Percentiles rank a stretch among this genome's conserved stretches.
phyloP scores from a whole-genome alignment of 2,797 vertebrate species.

The Austrolebias charrua region DNA sequence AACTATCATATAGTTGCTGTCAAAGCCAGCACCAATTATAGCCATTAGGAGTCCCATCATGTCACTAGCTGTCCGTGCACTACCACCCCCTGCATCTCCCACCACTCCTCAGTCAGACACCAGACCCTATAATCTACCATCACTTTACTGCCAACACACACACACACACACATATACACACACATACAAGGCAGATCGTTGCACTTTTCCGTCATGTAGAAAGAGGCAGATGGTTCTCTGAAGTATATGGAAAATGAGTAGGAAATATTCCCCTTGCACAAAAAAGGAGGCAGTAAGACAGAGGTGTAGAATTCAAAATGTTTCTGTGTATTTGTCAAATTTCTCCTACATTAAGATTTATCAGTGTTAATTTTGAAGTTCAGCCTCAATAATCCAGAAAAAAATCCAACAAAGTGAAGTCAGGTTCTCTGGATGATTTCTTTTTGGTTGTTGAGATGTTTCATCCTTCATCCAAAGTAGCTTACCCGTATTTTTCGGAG shows the following conservation, averaged over 20 bases:
- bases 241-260: slow-evolving; percentile 26
- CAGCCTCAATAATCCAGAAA: no score
- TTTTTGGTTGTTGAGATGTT: no score
- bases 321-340: neutral
- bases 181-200: slow-evolving; percentile 67
- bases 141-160: slow-evolving; percentile 92
- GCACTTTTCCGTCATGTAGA: slow-evolving; percentile 48
- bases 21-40: slow-evolving; percentile 98
- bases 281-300: slow-evolving; percentile 9
- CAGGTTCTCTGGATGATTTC: no score
- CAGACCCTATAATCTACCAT: slow-evolving; percentile 97
- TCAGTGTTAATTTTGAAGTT: neutral
- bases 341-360: slow-evolving; percentile 25
- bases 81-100: slow-evolving; percentile 82
- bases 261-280: slow-evolving; percentile 23
- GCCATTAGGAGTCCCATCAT: slow-evolving; percentile 99
- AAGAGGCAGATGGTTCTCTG: slow-evolving; percentile 34
- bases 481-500: no score
- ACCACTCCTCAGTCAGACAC: slow-evolving; percentile 76
- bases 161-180: slow-evolving; percentile 31
- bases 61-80: slow-evolving; percentile 91
- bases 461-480: no score
- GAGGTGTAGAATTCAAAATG: slow-evolving; percentile 1
- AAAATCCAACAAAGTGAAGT: no score
- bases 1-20: slow-evolving; percentile 98